phyloP scores from a whole-genome alignment of 1,140 invertebrate species.

The Solenopsis invicta region DNA sequence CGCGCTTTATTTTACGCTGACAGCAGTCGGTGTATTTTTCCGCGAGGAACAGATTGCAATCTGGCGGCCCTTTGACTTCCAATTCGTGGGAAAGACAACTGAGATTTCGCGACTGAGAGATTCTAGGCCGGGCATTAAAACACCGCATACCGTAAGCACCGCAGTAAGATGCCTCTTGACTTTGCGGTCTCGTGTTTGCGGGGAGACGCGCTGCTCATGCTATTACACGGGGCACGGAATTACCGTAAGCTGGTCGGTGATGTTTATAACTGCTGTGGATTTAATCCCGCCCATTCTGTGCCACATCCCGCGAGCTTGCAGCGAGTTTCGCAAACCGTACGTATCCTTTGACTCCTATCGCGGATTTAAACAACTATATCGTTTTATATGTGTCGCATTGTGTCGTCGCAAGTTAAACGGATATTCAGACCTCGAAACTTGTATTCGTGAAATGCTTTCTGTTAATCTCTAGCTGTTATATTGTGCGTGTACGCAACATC shows the following conservation, averaged over 20 bases:
- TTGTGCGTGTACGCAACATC: not conserved
- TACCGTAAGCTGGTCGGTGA: slow-evolving; percentile 72
- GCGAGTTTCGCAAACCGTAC: slow-evolving; percentile 38
- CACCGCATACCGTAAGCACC: slow-evolving; percentile 47
- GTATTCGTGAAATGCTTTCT: not conserved
- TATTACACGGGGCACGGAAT: slow-evolving; percentile 68
- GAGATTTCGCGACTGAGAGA: slow-evolving; percentile 62
- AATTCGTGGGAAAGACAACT: slow-evolving; percentile 42
- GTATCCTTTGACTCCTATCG: slow-evolving; percentile 65
- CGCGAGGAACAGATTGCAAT: not conserved
- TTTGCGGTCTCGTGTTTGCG: slow-evolving; percentile 67
- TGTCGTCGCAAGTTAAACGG: not conserved
- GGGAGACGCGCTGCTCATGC: slow-evolving; percentile 56
- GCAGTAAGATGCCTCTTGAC: slow-evolving; percentile 70
- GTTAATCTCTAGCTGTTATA: not conserved
- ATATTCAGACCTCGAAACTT: not conserved
- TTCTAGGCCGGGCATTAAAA: slow-evolving; percentile 57
- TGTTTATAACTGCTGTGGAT: slow-evolving; percentile 74
- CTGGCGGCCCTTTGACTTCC: slow-evolving; percentile 19
- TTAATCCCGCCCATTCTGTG: slow-evolving; percentile 67
- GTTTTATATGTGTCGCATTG: slow-evolving; percentile 18
- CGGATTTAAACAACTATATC: slow-evolving; percentile 28
- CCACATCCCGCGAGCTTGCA: slow-evolving; percentile 34
- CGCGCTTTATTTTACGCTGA: slow-evolving; percentile 19
- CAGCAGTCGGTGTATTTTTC: slow-evolving; percentile 5